Conservation (phyloP, 2,888 invertebrate species). For the Drepana falcataria region DNA sequence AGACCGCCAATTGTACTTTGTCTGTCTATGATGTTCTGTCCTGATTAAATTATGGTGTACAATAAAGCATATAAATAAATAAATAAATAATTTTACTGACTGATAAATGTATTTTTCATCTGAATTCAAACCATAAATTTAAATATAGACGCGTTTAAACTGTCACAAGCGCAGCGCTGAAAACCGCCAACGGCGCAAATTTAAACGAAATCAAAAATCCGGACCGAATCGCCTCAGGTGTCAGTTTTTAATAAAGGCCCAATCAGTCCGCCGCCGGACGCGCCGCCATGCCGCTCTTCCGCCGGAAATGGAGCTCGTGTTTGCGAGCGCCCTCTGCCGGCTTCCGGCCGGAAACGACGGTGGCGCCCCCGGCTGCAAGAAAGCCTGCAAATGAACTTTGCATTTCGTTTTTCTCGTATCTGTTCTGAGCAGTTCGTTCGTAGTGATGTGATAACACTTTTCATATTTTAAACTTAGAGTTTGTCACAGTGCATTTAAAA, state of each 20-base stretch:
- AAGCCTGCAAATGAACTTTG: slow-evolving; percentile 37
- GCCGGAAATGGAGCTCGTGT: slow-evolving; percentile 73
- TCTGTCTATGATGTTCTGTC: too few species aligned
- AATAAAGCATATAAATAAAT: too few species aligned
- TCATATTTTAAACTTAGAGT: background rate
- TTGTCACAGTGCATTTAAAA: too few species aligned
- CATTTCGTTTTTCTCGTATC: slow-evolving; percentile 25
- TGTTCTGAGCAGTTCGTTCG: background rate
- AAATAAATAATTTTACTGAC: too few species aligned
- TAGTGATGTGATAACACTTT: slow-evolving; percentile 13
- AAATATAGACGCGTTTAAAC: slow-evolving; percentile 8
- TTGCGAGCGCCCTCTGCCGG: slow-evolving; percentile 58
- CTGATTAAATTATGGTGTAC: too few species aligned
- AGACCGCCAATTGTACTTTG: too few species aligned
- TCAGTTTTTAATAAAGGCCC: slow-evolving; percentile 76
- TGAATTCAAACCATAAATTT: background rate
- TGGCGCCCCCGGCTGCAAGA: slow-evolving; percentile 43
- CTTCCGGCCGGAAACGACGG: slow-evolving; percentile 47
- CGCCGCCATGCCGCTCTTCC: slow-evolving; percentile 60
- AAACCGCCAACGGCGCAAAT: slow-evolving; percentile 3
- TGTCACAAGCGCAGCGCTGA: slow-evolving; percentile 19
- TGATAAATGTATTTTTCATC: too few species aligned
- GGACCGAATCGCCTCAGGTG: slow-evolving; percentile 61
- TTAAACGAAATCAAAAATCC: slow-evolving; percentile 21
- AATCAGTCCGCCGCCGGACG: slow-evolving; percentile 72